phyloP scores from a whole-genome alignment of 2,888 invertebrate genomes.

The Leptinotarsa juncta region DNA sequence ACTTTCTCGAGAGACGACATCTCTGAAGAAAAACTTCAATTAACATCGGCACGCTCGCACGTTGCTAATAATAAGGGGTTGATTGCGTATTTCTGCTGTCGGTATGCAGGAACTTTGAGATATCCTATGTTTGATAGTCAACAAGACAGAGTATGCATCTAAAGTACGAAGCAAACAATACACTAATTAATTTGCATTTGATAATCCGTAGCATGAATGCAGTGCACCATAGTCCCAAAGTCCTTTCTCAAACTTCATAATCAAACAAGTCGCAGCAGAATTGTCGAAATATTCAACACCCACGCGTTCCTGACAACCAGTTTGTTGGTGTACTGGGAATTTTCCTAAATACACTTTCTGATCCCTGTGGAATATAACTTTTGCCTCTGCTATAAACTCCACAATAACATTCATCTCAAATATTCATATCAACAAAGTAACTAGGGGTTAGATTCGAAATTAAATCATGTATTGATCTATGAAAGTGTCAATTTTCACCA shows the following conservation, averaged over 20 bases:
- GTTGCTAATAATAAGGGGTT: neutral
- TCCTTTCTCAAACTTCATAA: neutral
- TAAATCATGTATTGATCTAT: no score
- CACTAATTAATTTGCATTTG: slow-evolving; percentile 2
- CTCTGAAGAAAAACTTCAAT: neutral
- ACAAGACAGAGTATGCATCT: neutral
- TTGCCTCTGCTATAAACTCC: no score
- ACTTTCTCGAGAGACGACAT: neutral
- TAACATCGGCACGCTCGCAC: neutral
- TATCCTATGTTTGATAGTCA: neutral
- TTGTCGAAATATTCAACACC: no score
- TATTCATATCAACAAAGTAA: no score
- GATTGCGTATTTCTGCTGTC: neutral
- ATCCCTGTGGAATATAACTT: no score
- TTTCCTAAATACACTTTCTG: no score
- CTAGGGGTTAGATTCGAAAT: no score
- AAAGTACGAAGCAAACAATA: slow-evolving; percentile 7
- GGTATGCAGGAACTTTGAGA: neutral
- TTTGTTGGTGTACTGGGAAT: no score
- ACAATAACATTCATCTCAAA: no score
- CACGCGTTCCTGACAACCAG: no score
- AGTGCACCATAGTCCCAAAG: neutral
- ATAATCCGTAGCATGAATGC: neutral
- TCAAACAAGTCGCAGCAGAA: neutral
- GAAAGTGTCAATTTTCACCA: no score